These are phyloP conservation scores for Vulpes ferrilata DNA, from an alignment of 2,113 vertebrate genomes.

Conservation along the genomic window DNA sequence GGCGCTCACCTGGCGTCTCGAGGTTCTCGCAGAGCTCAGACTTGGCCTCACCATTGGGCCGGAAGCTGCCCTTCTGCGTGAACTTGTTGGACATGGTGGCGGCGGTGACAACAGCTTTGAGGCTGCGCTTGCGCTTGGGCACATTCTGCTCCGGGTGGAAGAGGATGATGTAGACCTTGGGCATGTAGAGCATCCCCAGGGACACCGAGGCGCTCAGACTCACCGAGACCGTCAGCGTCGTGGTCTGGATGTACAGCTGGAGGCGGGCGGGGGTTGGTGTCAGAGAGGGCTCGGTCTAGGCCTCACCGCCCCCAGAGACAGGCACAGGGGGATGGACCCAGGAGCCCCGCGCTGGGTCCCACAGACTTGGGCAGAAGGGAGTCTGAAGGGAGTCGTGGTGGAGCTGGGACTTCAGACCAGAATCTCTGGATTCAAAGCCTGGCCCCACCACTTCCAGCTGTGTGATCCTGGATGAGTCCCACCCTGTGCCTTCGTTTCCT, in stretches of 20 bases:
- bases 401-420: not conserved
- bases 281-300: not conserved
- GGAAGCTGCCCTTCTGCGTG: constrained; percentile 94
- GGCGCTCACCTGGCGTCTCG: constrained; percentile 93
- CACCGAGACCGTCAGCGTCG: constrained; percentile 97
- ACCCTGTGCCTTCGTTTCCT: constrained; percentile 1
- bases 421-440: not conserved
- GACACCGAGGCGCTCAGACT: constrained; percentile 98
- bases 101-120: constrained; percentile 97
- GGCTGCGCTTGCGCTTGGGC: constrained; percentile 97
- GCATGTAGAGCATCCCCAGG: constrained; percentile 99
- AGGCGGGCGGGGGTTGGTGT: not conserved
- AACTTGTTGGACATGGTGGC: constrained; percentile 99
- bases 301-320: not conserved
- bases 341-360: not conserved
- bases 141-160: constrained; percentile 98
- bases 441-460: not conserved
- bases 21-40: constrained; percentile 97
- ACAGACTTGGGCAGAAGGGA: not conserved
- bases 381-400: not conserved
- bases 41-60: constrained; percentile 97
- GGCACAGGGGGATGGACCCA: not conserved
- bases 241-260: constrained; percentile 99
- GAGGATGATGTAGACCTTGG: constrained; percentile 98
- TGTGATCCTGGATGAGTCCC: not conserved